These are phyloP conservation scores for Chrysodeixis includens DNA, from an alignment of 2,888 invertebrate species.

Conservation along the genomic window DNA sequence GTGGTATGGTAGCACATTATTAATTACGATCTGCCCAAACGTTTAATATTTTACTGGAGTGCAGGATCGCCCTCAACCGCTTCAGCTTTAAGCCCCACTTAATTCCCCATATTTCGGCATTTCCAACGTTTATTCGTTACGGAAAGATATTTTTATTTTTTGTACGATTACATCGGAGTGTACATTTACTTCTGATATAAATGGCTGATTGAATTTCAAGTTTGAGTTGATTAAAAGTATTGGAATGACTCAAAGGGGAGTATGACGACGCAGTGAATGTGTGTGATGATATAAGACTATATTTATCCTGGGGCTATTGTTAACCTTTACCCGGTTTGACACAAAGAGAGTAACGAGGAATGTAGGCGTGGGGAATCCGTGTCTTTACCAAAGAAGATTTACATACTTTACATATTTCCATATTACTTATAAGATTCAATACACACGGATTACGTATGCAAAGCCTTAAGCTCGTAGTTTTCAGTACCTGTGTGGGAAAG, in stretches of 20 bases:
- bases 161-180: slow-evolving; percentile 61
- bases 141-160: slow-evolving; percentile 74
- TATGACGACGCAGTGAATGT: not conserved
- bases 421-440: slow-evolving; percentile 43
- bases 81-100: slow-evolving; percentile 80
- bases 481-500: slow-evolving; percentile 43
- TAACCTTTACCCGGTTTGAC: not conserved
- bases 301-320: not conserved
- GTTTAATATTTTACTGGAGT: slow-evolving; percentile 85
- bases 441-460: slow-evolving; percentile 15
- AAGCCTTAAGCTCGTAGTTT: slow-evolving; percentile 20
- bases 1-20: slow-evolving; percentile 80
- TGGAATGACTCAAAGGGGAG: not conserved
- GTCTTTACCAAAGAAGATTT: slow-evolving; percentile 31
- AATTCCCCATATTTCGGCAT: slow-evolving; percentile 81
- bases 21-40: slow-evolving; percentile 83
- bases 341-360: slow-evolving; percentile 7
- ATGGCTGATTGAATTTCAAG: slow-evolving; percentile 32
- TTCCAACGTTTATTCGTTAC: slow-evolving; percentile 74
- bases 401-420: slow-evolving; percentile 35
- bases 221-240: slow-evolving; percentile 17
- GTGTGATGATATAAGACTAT: not conserved
- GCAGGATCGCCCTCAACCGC: slow-evolving; percentile 78
- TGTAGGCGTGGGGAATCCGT: slow-evolving; percentile 15
- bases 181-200: slow-evolving; percentile 37